Evolutionary conservation across 2,113 vertebrate species (phyloP), one percentile per base, ranked within the genome.

Genomic region (Polypterus senegalus): DNA sequence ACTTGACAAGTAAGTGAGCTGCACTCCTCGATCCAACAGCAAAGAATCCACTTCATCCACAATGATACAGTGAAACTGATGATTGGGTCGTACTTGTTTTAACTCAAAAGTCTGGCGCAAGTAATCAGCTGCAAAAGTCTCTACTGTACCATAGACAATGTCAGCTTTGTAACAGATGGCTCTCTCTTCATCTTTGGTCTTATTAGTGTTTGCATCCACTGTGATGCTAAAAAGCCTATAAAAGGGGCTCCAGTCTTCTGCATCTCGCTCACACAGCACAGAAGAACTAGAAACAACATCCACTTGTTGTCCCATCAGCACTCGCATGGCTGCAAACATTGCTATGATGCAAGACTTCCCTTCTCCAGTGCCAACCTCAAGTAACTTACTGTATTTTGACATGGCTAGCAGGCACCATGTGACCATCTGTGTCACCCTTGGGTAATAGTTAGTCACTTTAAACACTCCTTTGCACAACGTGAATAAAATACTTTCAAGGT

Each of bases 11-110:
- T 81, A 80, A 1, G 76, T 69, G 0, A 69, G 5, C 27, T 82
- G 66, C 52, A 27, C 47, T 55, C 77, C 78, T 6, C 80, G 71
- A 63, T 82, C 81, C 3, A 84, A 47, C 76, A 81, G 76, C 4
- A 80, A 53, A 0, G 80, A 84, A 54, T 82, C 81, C 1, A 78
- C 79, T 59, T 84, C 81, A 65, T 81, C 80, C 46, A 81, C 69
- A 9, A 82, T 76, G 44, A 69, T 74, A 68, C 78, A 78, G 3
- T 84, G 60, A 48, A 77, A 82, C 46, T 45, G 7, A 58, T 78
- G 74, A 8, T 70, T 0, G 3, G 58, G 57, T 48, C 77, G 70
- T 47, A 76, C 66, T 10, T 77, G 52, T 54, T 1, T 57, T 61
- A 66, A 71, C 0, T 60, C 1, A 46, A 81, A 79, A 43, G 9